Conservation (phyloP, 2,888 invertebrate species). For the Beris chalybata region DNA sequence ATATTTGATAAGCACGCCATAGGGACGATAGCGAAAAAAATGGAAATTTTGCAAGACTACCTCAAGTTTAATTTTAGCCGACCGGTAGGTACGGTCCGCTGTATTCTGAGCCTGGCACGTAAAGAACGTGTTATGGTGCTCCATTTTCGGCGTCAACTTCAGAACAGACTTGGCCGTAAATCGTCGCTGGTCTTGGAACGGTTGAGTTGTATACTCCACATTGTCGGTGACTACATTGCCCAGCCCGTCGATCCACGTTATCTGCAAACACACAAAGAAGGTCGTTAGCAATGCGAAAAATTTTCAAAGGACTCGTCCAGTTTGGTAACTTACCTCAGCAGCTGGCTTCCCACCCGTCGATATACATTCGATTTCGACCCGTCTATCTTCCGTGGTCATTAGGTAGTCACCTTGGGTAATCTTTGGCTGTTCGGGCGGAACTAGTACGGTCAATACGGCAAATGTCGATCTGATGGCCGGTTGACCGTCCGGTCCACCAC, state of each 20-base stretch:
- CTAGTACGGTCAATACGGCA: conserved; percentile 82
- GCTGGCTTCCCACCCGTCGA: conserved; percentile 92
- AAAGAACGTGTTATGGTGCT: conserved; percentile 88
- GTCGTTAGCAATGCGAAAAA: neutral
- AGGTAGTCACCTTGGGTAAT: conserved; percentile 83
- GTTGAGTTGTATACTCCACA: conserved; percentile 75
- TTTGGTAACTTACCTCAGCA: conserved; percentile 71
- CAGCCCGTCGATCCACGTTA: conserved; percentile 89
- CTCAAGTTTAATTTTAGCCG: conserved; percentile 79
- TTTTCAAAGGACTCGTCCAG: neutral
- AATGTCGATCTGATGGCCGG: conserved; percentile 83
- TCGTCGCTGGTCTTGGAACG: conserved; percentile 76
- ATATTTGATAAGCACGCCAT: conserved; percentile 13
- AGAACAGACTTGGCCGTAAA: conserved; percentile 84
- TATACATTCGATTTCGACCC: conserved; percentile 87
- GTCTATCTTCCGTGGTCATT: conserved; percentile 85
- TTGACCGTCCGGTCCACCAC: conserved; percentile 74
- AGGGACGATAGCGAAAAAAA: neutral
- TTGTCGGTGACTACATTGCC: conserved; percentile 82
- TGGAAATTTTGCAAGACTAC: conserved; percentile 52
- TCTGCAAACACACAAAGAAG: conserved; percentile 58
- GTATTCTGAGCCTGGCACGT: conserved; percentile 92
- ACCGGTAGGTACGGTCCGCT: conserved; percentile 82
- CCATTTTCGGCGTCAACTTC: conserved; percentile 79
- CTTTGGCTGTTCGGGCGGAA: conserved; percentile 88